These are phyloP conservation scores for Pantherophis alleghaniensis DNA, from an alignment of 2,797 vertebrate genomes.

Conservation along the genomic window DNA sequence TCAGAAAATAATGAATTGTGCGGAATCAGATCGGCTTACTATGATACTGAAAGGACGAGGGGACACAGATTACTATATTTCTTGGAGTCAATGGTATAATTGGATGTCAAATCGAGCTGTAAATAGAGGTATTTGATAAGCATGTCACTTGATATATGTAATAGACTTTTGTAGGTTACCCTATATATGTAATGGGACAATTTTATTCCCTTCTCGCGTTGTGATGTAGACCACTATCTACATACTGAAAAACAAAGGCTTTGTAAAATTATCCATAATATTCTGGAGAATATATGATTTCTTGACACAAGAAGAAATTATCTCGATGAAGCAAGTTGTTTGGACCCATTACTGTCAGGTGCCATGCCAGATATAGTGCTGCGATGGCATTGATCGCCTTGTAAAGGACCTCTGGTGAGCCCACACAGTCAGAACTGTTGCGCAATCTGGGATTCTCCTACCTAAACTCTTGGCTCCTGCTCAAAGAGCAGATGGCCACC, in stretches of 20 bases:
- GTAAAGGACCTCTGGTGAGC: not conserved
- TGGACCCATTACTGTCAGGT: not conserved
- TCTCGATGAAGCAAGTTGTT: not conserved
- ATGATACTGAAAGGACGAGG: no score
- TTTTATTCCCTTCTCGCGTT: no score
- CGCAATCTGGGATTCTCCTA: not conserved
- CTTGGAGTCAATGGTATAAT: no score
- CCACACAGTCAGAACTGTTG: not conserved
- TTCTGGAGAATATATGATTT: not conserved
- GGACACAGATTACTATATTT: no score
- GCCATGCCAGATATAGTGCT: not conserved
- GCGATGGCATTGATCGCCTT: not conserved
- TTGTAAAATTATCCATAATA: not conserved
- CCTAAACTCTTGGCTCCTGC: not conserved
- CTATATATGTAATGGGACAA: no score
- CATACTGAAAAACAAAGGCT: not conserved
- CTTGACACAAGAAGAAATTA: not conserved
- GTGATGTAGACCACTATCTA: no score
- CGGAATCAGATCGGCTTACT: no score
- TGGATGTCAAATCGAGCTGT: no score
- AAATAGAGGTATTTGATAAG: no score
- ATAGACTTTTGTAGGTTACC: no score
- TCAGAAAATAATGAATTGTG: no score
- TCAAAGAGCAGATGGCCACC: not conserved
- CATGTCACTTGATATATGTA: no score